Base-by-base conservation (phyloP, 2,888 invertebrate genomes). In the Diachrysia chrysitis region DNA sequence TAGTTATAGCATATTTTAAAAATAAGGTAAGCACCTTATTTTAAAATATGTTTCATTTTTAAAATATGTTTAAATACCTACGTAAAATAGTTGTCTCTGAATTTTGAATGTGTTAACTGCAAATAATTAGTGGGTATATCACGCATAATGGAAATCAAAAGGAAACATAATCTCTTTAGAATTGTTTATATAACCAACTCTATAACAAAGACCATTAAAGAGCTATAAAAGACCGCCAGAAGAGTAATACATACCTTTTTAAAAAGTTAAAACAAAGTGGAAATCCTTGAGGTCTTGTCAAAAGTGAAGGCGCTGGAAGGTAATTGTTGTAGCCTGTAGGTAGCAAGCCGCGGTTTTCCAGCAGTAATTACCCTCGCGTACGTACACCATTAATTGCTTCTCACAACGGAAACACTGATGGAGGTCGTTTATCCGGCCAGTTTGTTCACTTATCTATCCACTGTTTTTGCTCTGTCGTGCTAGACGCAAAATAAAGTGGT, bases 301-400 rank as follows among this genome's bases (percentile, higher is more conserved):
- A 78, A 84, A 79, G 73, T 76, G 74, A 80, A 71, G 73, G 78
- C 67, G 58, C 69, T 63, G 69, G 76, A 62, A 71, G 83, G 78
- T 80, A 84, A 85, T 85, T 82, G 84, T 78, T 61, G 79, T 67
- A 73, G 76, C 75, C 76, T 67, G 48, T 21, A 21, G 21, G 19
- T 21, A 51, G 73, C 63, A 53, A 59, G 71, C 71, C 76, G 78
- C 71, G 77, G 77, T 76, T 75, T 64, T 66, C 54, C 81, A 73
- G 73, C 81, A 71, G 85, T 87, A 88, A 89, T 89, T 89, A 88
- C 87, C 70, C 70, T 73, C 65, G 76, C 79, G 82, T 81, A 81
- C 78, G 74, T 82, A 85, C 81, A 85, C 83, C 85, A 81, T 85
- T 89, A 89, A 89, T 88, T 89, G 86, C 85, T 84, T 71, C 83